Conservation (phyloP, 37 sponge, comb jelly and placozoan genomes). For the Lycopodina hypogea region DNA sequence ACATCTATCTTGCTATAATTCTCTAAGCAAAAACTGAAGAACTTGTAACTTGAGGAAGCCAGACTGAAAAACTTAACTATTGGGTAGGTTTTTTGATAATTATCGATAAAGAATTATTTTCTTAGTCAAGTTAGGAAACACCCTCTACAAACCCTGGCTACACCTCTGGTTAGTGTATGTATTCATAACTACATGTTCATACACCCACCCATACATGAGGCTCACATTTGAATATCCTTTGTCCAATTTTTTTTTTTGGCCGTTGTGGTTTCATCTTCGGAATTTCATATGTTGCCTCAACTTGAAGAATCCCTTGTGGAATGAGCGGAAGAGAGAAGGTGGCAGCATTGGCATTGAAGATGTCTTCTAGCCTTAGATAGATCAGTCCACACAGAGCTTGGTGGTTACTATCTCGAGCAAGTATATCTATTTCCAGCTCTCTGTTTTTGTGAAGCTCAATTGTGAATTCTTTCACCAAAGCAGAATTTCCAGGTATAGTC, state of each 20-base stretch:
- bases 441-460: constrained; percentile 76
- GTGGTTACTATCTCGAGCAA: constrained; percentile 57
- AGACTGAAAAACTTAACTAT: no score
- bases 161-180: no score
- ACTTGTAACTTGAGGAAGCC: no score
- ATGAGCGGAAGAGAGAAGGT: constrained; percentile 77
- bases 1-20: no score
- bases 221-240: constrained; percentile 62
- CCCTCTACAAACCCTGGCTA: no score
- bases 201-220: no score
- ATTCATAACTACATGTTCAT: no score
- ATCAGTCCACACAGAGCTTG: constrained; percentile 67
- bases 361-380: constrained; percentile 78
- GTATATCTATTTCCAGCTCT: constrained; percentile 75
- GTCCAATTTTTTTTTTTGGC: constrained; percentile 61
- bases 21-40: no score
- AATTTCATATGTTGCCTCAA: constrained; percentile 76
- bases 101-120: no score
- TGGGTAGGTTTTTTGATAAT: no score
- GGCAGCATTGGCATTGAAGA: constrained; percentile 50
- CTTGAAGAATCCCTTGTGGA: constrained; percentile 86
- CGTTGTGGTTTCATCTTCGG: constrained; percentile 68
- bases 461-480: constrained; percentile 80
- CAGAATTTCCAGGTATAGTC: constrained; percentile 56
- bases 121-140: no score